Conservation (phyloP, 2,888 invertebrate genomes). For the Sinelater perroti region DNA sequence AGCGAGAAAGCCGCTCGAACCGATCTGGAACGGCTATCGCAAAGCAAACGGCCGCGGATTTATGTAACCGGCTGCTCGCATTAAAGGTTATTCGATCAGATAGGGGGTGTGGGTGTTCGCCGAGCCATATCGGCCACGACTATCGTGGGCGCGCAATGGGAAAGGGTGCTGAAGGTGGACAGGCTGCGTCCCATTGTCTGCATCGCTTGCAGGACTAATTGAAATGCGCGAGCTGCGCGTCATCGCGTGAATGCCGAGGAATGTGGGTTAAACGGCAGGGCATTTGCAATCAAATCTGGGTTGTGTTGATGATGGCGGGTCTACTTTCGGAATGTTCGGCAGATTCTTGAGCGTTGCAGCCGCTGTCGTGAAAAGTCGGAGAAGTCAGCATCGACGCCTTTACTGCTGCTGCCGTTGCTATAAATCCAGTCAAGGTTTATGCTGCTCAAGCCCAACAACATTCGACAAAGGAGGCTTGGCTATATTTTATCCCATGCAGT, state of each 20-base stretch:
- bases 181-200: neutral
- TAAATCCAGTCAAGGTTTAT: slow-evolving; percentile 2
- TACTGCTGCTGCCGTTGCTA: neutral
- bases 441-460: slow-evolving; percentile 9
- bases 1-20: slow-evolving; percentile 32
- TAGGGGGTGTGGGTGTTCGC: slow-evolving; percentile 26
- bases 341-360: neutral
- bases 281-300: slow-evolving; percentile 4
- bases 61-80: slow-evolving; percentile 16
- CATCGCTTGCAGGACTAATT: neutral
- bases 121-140: slow-evolving; percentile 28
- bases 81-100: slow-evolving; percentile 15
- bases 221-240: neutral
- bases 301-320: neutral
- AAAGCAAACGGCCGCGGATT: slow-evolving; percentile 19
- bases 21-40: slow-evolving; percentile 33
- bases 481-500: neutral
- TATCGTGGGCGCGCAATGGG: slow-evolving; percentile 15
- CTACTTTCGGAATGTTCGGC: neutral
- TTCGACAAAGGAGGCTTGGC: slow-evolving; percentile 4
- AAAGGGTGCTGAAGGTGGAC: neutral
- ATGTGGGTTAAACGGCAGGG: neutral
- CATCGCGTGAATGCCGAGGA: neutral
- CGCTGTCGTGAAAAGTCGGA: neutral
- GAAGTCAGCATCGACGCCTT: slow-evolving; percentile 2